phyloP scores from a whole-genome alignment of 2,113 vertebrate genomes.

The Azemiops feae region DNA sequence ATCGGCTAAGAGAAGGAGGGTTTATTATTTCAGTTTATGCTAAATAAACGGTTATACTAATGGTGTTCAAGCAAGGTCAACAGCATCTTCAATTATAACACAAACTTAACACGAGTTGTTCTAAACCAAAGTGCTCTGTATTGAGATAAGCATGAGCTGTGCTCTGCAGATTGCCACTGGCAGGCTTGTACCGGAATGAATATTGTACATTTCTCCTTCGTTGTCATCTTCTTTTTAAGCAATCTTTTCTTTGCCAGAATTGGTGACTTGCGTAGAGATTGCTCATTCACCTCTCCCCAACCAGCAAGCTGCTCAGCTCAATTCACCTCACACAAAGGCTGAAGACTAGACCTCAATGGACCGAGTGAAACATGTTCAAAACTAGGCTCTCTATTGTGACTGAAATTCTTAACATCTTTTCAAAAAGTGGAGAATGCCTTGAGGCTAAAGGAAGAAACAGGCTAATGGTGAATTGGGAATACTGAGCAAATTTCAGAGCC shows the following conservation, averaged over 20 bases:
- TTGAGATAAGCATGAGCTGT: conserved; percentile 75
- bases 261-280: conserved; percentile 77
- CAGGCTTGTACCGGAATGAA: conserved; percentile 77
- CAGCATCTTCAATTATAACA: conserved; percentile 83
- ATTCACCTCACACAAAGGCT: conserved; percentile 97
- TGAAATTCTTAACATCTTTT: conserved; percentile 99
- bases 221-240: conserved; percentile 43
- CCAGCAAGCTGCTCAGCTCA: conserved; percentile 85
- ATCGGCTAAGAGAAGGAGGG: conserved; percentile 77
- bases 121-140: conserved; percentile 78
- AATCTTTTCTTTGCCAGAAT: conserved; percentile 79
- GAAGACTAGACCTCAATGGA: conserved; percentile 94
- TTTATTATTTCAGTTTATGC: conserved; percentile 90
- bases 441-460: conserved; percentile 99
- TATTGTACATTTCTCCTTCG: conserved; percentile 66
- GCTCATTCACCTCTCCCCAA: conserved; percentile 82
- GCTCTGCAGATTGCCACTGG: conserved; percentile 70
- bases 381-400: conserved; percentile 98
- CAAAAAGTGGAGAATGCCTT: conserved; percentile 99
- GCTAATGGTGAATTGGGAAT: conserved; percentile 99
- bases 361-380: conserved; percentile 94
- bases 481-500: conserved; percentile 99
- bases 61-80: conserved; percentile 86
- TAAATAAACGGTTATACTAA: conserved; percentile 91
- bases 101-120: conserved; percentile 84